Percentiles rank a stretch among this genome's conserved stretches.
Conservation (phyloP, 2,113 vertebrate genomes). For the Erpornis zantholeuca region DNA sequence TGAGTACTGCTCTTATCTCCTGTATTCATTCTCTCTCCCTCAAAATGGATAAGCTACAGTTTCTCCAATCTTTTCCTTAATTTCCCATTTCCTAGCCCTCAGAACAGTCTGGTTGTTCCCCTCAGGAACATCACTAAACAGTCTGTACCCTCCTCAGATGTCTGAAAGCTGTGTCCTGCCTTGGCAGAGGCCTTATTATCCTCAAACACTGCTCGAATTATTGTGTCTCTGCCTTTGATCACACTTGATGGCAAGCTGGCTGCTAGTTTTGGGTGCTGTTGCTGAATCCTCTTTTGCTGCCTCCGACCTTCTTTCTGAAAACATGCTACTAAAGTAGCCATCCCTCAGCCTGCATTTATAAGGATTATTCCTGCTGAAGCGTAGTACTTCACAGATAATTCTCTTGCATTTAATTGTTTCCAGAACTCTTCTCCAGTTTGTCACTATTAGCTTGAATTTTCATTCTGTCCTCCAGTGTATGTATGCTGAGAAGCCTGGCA, state of each 20-base stretch:
- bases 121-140: neutral
- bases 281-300: neutral
- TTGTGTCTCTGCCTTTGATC: neutral
- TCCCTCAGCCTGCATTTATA: neutral
- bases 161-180: neutral
- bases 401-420: neutral
- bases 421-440: neutral
- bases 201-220: neutral
- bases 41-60: neutral
- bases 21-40: neutral
- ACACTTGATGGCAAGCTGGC: neutral
- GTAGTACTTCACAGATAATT: neutral
- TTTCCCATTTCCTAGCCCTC: neutral
- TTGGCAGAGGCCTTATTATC: neutral
- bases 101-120: neutral
- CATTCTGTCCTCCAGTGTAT: neutral
- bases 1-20: neutral
- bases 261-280: neutral
- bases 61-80: neutral
- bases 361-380: neutral
- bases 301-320: neutral
- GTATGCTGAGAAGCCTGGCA: neutral
- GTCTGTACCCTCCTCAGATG: neutral
- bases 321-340: neutral
- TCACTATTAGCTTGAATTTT: neutral